Evolutionary conservation across 2,888 invertebrate species (phyloP), one percentile per base, ranked within the genome.

Genomic region (Heterodera filipjevi): DNA sequence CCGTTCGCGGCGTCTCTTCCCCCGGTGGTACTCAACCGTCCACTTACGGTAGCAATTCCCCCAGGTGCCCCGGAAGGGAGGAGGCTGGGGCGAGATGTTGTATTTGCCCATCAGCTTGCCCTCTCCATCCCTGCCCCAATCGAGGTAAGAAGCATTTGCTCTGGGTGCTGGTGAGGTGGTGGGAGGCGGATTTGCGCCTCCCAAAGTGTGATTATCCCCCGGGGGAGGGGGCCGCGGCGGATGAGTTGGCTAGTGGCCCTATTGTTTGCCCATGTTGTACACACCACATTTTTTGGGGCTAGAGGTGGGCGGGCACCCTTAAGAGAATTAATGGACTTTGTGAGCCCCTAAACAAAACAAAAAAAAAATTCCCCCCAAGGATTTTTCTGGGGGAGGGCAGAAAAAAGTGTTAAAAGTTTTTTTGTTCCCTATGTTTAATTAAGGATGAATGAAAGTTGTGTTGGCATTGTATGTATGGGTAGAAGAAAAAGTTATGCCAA

Each of bases 171-270:
- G 39, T 12, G 39, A 10, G 39, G 39, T 39, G 39, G 27, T 59
- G 59, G 59, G n/a, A 59, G 59, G 12, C 59, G 59, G 59, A n/a
- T 59, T 59, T 27, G 27, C 59, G 59, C 59, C 59, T 59, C 59
- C 59, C 59, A 27, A 59, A 59, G 59, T 59, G 59, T 59, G 59
- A 59, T 59, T 59, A 59, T 59, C 59, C 59, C 59, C 39, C 39
- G 22, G 22, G 2, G 27, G 59, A 27, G 27, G n/a, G 27, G 3
- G 59, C 5, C 8, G 39, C 5, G 39, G 39, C 0, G 39, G 39
- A 12, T 6, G 39, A 39, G 39, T 10, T 6, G 12, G 39, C 12
- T 39, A 12, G 12, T 39, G 39, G 39, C 39, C 39, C 59, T 27
- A 59, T 59, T 59, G 59, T 59, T 59, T 59, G 59, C 59, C 39